These are phyloP conservation scores for Synanceia verrucosa DNA, from an alignment of 2,797 vertebrate genomes.

Conservation along the genomic window DNA sequence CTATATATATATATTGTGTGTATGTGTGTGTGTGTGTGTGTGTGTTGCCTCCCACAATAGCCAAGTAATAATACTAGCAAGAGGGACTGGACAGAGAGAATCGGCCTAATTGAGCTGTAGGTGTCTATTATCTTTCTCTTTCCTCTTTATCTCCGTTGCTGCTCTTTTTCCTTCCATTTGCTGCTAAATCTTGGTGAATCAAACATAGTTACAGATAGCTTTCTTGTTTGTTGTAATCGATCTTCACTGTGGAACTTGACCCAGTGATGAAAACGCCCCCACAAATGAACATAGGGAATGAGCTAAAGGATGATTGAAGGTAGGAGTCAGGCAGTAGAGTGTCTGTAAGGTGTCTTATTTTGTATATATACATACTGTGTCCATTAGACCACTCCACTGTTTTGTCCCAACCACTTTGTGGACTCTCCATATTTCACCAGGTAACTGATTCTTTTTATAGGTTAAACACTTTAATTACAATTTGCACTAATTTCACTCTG, in stretches of 20 bases:
- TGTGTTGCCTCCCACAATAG: neutral
- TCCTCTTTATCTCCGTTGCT: neutral
- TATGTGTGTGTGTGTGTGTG: neutral
- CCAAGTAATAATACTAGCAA: neutral
- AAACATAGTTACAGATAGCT: neutral
- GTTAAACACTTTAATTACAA: no score
- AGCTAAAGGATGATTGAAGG: neutral
- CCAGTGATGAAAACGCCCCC: neutral
- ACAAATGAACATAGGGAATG: neutral
- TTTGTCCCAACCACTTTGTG: no score
- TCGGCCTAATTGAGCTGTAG: constrained; percentile 7
- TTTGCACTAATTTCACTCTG: neutral
- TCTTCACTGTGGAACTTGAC: neutral
- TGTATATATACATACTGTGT: neutral
- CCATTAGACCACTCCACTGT: no score
- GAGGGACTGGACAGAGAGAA: neutral
- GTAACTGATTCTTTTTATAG: no score
- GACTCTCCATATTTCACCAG: no score
- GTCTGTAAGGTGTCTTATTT: neutral
- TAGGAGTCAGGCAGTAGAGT: neutral
- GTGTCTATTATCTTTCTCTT: constrained; percentile 14
- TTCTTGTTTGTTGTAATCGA: constrained; percentile 1
- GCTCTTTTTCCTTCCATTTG: neutral
- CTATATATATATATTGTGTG: neutral
- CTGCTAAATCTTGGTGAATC: neutral